These are phyloP conservation scores for Neogale vison DNA, from an alignment of 2,113 vertebrate species.

Conservation along the genomic window DNA sequence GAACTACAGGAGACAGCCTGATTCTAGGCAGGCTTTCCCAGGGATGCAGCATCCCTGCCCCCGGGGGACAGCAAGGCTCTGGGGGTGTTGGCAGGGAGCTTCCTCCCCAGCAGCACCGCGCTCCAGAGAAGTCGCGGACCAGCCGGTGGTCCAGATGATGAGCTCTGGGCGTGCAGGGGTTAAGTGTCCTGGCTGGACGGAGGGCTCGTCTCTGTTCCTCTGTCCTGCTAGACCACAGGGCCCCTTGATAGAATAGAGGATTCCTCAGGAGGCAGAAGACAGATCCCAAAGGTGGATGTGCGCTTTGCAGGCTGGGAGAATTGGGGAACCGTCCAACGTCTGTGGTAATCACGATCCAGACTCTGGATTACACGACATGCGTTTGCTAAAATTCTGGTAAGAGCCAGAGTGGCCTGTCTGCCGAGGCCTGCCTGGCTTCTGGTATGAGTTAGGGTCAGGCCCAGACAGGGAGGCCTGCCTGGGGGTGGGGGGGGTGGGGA, in stretches of 20 bases:
- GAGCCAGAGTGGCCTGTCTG: background rate
- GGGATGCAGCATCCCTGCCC: rapidly evolving
- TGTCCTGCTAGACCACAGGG: background rate
- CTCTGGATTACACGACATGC: rapidly evolving
- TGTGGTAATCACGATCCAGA: background rate
- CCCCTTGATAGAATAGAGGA: background rate
- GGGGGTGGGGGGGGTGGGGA: too few species aligned
- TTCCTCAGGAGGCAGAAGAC: background rate
- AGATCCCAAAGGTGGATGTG: background rate
- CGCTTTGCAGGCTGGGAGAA: background rate
- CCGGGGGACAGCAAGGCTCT: background rate
- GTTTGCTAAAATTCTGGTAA: background rate
- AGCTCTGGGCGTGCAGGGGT: background rate
- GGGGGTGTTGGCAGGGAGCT: too few species aligned
- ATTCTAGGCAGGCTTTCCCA: background rate
- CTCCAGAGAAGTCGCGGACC: rapidly evolving
- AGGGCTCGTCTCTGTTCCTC: background rate
- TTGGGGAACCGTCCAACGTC: background rate
- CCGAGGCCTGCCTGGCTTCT: background rate
- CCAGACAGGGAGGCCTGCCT: rapidly evolving
- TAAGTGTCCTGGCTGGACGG: background rate
- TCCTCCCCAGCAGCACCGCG: background rate
- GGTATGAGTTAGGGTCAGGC: rapidly evolving
- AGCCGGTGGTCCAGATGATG: rapidly evolving
- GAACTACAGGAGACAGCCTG: background rate